Conservation (phyloP, 2,888 invertebrate genomes). For the Coenonympha arcania region DNA sequence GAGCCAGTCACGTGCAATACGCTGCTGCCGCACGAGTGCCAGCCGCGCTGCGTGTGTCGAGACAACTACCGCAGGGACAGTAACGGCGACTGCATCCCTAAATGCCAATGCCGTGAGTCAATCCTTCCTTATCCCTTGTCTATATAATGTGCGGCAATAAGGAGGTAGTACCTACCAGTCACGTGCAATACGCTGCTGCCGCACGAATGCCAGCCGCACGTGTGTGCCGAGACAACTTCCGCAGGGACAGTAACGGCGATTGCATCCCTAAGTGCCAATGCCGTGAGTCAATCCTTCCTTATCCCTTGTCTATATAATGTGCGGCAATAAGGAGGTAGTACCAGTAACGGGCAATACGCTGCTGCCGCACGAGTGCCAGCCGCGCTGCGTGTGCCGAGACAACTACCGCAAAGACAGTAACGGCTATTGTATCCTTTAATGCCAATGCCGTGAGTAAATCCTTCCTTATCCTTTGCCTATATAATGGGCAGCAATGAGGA, state of each 20-base stretch:
- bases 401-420: background rate
- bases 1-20: too few relatives aligned
- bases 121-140: too few relatives aligned
- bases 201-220: background rate
- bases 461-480: too few relatives aligned
- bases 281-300: too few relatives aligned
- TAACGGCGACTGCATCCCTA: background rate
- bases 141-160: too few relatives aligned
- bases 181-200: too few relatives aligned
- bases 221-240: background rate
- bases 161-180: too few relatives aligned
- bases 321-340: background rate
- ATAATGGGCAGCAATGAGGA: too few relatives aligned
- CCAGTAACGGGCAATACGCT: background rate
- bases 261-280: background rate
- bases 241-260: background rate
- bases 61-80: background rate
- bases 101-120: too few relatives aligned
- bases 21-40: too few relatives aligned
- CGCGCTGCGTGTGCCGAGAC: background rate
- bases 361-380: background rate
- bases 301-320: too few relatives aligned
- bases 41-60: background rate
- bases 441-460: background rate
- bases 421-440: background rate